A percentile compares a stretch with the other conserved stretches of the same genome.
Evolutionary conservation across 2,797 vertebrate genomes (phyloP).

Genomic region (Petrocephalus schoutedeni): DNA sequence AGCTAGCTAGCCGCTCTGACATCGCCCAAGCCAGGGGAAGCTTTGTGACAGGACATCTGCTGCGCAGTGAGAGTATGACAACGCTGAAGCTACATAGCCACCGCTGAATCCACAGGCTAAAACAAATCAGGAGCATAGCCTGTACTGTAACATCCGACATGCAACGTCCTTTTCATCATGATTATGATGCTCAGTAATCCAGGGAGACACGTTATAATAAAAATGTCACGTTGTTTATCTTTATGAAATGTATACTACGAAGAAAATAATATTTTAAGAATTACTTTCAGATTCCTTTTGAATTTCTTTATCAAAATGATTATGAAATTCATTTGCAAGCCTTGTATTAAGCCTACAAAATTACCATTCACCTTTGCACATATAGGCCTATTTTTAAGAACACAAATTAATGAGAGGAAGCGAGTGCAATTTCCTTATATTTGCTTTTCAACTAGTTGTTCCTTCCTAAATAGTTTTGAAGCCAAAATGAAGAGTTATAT

Average conservation of each 20-base stretch:
- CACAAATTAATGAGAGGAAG: neutral
- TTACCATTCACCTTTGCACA: neutral
- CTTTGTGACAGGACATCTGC: constrained; percentile 15
- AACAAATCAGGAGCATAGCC: neutral
- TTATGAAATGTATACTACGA: neutral
- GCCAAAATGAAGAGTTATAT: neutral
- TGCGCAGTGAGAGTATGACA: neutral
- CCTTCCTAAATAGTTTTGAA: neutral
- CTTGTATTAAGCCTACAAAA: neutral
- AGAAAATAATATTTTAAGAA: neutral
- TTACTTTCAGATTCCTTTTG: neutral
- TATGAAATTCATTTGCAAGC: neutral
- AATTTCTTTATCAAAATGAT: neutral
- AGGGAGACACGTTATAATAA: neutral
- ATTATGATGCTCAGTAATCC: neutral
- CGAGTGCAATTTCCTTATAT: neutral
- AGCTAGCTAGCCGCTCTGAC: constrained; percentile 20
- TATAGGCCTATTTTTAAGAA: neutral
- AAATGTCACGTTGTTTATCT: neutral
- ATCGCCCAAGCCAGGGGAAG: constrained; percentile 7
- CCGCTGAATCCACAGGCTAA: constrained; percentile 4
- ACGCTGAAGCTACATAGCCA: neutral
- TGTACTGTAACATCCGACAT: neutral
- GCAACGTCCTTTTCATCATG: neutral
- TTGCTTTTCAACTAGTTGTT: neutral